phyloP scores from a whole-genome alignment of 37 sponge, comb jelly and placozoan genomes.

The Halisarca cf. caerulea region DNA sequence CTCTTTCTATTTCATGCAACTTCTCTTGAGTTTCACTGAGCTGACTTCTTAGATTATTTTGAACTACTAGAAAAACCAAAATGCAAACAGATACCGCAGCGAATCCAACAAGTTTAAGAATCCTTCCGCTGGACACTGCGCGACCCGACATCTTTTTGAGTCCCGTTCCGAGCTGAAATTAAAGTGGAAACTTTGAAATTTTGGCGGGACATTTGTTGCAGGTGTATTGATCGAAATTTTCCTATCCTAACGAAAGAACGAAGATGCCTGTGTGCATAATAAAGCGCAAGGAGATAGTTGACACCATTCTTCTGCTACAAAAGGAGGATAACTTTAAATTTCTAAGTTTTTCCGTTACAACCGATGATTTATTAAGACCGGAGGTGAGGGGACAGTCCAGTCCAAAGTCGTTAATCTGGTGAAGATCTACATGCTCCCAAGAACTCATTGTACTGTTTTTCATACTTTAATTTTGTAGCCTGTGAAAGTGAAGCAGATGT shows the following conservation, averaged over 20 bases:
- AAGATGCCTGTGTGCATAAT: neutral
- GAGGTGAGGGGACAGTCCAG: neutral
- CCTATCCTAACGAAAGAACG: neutral
- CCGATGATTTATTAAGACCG: neutral
- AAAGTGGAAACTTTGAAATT: neutral
- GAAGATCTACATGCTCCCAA: too few species aligned
- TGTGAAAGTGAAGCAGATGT: slow-evolving; percentile 9
- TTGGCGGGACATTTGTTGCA: neutral
- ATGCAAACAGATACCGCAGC: neutral
- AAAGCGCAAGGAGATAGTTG: neutral
- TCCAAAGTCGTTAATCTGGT: too few species aligned
- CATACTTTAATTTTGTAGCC: neutral
- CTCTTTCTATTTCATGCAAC: neutral
- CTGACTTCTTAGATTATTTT: neutral
- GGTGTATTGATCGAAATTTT: neutral
- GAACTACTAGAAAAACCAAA: neutral
- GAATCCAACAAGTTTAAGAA: neutral
- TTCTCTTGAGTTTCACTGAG: neutral
- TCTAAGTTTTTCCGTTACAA: neutral
- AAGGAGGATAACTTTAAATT: neutral
- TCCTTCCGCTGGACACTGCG: neutral
- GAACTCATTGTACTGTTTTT: neutral
- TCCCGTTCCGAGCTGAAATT: neutral
- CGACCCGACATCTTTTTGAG: neutral
- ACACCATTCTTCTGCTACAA: neutral